phyloP scores from a whole-genome alignment of 2,888 invertebrate genomes.

The Spodoptera exigua region DNA sequence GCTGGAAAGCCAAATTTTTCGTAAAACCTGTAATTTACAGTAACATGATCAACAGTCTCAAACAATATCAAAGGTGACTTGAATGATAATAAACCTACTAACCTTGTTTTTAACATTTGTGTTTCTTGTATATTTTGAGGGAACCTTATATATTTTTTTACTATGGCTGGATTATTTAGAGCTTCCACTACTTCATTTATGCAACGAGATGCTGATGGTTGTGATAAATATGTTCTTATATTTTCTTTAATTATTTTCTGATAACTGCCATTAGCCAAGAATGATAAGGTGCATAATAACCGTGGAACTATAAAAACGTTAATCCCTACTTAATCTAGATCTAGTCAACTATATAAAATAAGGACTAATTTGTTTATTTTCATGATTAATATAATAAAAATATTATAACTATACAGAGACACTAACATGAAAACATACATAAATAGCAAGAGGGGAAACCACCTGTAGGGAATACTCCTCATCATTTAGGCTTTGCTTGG shows the following conservation, averaged over 20 bases:
- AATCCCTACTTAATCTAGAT: slow-evolving; percentile 1
- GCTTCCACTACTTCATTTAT: slow-evolving; percentile 14
- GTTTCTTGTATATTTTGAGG: slow-evolving; percentile 14
- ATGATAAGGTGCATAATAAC: no score
- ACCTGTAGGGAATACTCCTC: slow-evolving; percentile 1
- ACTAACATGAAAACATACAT: slow-evolving; percentile 5
- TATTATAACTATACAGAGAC: background rate
- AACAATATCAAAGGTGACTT: slow-evolving; percentile 1
- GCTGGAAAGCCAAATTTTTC: slow-evolving; percentile 40
- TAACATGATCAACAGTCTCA: slow-evolving; percentile 2
- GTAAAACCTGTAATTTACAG: slow-evolving; percentile 38
- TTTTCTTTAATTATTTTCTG: slow-evolving; percentile 11
- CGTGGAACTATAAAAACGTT: background rate
- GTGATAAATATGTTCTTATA: slow-evolving; percentile 5
- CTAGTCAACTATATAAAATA: slow-evolving; percentile 9
- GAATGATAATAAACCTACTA: slow-evolving; percentile 9
- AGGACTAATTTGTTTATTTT: slow-evolving; percentile 5
- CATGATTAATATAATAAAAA: slow-evolving; percentile 5
- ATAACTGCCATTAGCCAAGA: slow-evolving; percentile 12
- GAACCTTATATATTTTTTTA: slow-evolving; percentile 9
- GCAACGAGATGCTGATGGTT: slow-evolving; percentile 13
- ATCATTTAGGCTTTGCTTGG: no score
- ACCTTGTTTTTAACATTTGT: slow-evolving; percentile 15
- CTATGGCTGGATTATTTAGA: slow-evolving; percentile 4
- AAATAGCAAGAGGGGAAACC: slow-evolving; percentile 5